Conservation (phyloP, 2,113 vertebrate species). For the Rhinolophus ferrumequinum region DNA sequence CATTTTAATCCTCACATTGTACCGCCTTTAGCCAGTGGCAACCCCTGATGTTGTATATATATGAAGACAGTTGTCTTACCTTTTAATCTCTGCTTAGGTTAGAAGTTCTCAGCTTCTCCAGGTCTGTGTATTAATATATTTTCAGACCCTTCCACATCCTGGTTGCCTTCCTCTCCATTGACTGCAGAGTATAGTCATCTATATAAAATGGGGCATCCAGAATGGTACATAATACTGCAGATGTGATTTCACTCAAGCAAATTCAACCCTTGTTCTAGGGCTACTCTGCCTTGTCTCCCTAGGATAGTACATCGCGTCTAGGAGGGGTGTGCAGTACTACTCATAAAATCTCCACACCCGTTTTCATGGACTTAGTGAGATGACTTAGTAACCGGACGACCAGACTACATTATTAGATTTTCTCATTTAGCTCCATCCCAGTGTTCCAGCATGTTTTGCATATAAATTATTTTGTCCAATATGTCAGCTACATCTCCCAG, state of each 20-base stretch:
- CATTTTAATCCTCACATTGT: neutral
- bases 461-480: neutral
- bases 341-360: neutral
- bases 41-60: neutral
- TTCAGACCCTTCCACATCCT: neutral
- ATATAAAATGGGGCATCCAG: neutral
- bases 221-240: neutral
- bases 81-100: neutral
- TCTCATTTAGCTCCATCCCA: neutral
- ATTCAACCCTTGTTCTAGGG: neutral
- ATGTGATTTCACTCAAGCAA: neutral
- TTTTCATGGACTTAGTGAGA: neutral
- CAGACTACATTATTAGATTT: neutral
- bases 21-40: neutral
- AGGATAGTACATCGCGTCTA: neutral
- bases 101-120: neutral
- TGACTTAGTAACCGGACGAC: neutral
- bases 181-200: neutral
- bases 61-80: neutral
- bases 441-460: constrained; percentile 4
- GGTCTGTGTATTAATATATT: neutral
- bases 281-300: neutral
- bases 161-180: neutral
- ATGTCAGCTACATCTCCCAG: neutral
- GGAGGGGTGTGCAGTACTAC: neutral